Base-by-base conservation (phyloP, 2,113 vertebrate species). In the Vidua chalybeata region DNA sequence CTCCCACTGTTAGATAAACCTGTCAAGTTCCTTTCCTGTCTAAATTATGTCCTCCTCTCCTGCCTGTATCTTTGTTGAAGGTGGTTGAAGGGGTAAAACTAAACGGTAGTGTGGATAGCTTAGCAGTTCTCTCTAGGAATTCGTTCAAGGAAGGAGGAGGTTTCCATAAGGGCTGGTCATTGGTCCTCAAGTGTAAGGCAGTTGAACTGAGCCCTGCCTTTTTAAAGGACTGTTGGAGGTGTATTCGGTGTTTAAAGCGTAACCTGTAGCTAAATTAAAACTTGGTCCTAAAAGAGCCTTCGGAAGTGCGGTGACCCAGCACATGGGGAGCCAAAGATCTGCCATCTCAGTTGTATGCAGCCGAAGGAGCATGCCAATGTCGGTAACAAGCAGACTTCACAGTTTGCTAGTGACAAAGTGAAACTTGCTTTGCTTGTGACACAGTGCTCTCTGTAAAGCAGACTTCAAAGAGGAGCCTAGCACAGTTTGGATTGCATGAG, bases 261-360 rank as follows among this genome's bases (percentile, higher is more conserved):
- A 80, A 76, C 64, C 46, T 43, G 49, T 69, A 80, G 59, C 85
- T 92, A 84, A 86, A 83, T n/a, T 69, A 86, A 80, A 79, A 22
- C 78, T 51, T 55, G 37, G 35, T 62, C 17, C 46, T 35, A 35
- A 17, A 20, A 35, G 67, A 77, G 23, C 23, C 54, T 79, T 82
- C 24, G 72, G 28, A 13, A 93, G 74, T 61, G 68, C 19, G 8
- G 66, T 84, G 78, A 64, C 27, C 49, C 62, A 61, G 62, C 4
- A 0, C 17, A 4, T 0, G 10, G 13, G 14, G 73, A 74, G 61
- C 49, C 59, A 77, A 69, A 45, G 68, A 64, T 43, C 55, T 84
- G 87, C 69, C 71, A 31, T 37, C 66, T 82, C 49, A 13, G 49
- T 10, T 35, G 46, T 13, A 10, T 3, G 0, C 46, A 71, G 84